Percentiles rank a stretch among this genome's conserved stretches.
These are phyloP conservation scores for Hippocampus comes DNA, from an alignment of 2,113 vertebrate genomes.

Conservation along the genomic window DNA sequence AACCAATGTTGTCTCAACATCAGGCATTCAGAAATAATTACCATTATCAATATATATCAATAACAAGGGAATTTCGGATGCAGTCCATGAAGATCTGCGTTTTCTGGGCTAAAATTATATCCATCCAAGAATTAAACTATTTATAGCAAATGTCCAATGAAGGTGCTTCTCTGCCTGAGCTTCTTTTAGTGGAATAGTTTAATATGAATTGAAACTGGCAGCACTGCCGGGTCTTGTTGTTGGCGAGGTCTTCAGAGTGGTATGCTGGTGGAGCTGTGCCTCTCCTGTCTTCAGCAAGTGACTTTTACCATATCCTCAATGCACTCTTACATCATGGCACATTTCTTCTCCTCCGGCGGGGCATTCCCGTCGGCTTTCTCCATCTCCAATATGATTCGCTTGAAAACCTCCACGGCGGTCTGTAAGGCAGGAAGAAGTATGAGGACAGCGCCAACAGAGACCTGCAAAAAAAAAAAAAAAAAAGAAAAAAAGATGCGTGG, in stretches of 20 bases:
- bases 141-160: slow-evolving; percentile 21
- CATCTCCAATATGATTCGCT: slow-evolving; percentile 81
- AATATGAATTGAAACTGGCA: slow-evolving; percentile 41
- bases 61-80: slow-evolving; percentile 1
- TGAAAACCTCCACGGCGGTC: slow-evolving; percentile 81
- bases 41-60: background rate
- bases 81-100: slow-evolving; percentile 18
- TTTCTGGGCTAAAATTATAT: slow-evolving; percentile 26
- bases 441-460: background rate
- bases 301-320: slow-evolving; percentile 54
- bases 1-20: slow-evolving; percentile 32
- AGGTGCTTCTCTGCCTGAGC: slow-evolving; percentile 24
- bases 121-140: slow-evolving; percentile 15
- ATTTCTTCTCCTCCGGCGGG: slow-evolving; percentile 74
- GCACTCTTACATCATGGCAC: slow-evolving; percentile 70
- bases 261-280: slow-evolving; percentile 66
- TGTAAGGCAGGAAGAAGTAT: slow-evolving; percentile 35
- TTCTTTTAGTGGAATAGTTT: slow-evolving; percentile 29
- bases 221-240: slow-evolving; percentile 13
- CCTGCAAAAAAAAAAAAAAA: background rate
- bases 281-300: slow-evolving; percentile 61
- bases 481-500: no score
- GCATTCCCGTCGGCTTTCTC: slow-evolving; percentile 78
- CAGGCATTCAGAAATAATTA: slow-evolving; percentile 17
- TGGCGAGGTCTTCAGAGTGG: slow-evolving; percentile 51